Percentiles rank a stretch among this genome's conserved stretches.
These are phyloP conservation scores for Serranus cabrilla DNA, from an alignment of 2,797 vertebrate species.

Conservation along the genomic window DNA sequence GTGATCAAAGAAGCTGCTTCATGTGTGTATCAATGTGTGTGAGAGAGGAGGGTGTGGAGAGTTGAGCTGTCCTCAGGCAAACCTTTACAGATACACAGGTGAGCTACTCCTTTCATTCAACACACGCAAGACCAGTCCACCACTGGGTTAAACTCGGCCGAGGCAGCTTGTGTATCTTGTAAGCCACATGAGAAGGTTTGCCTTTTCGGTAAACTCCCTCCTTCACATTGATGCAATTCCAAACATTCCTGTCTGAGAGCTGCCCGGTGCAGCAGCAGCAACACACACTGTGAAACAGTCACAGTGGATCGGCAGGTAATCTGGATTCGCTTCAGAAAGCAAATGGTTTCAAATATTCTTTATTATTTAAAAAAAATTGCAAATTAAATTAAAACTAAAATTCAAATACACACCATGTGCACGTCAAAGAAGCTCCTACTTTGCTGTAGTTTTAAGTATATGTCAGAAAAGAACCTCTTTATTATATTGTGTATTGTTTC, in stretches of 20 bases:
- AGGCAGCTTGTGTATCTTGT: background rate
- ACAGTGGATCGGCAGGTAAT: background rate
- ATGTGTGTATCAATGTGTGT: background rate
- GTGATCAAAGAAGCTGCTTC: background rate
- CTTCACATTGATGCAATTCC: slow-evolving; percentile 30
- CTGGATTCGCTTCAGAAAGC: background rate
- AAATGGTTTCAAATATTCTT: background rate
- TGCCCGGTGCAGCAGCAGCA: background rate
- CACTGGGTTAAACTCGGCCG: no score
- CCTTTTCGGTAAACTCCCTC: background rate
- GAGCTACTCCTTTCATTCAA: background rate
- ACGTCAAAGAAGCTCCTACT: no score
- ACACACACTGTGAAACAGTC: background rate
- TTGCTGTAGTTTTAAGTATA: no score
- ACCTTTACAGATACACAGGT: background rate
- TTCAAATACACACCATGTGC: no score
- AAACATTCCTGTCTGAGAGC: slow-evolving; percentile 31
- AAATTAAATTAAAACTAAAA: no score
- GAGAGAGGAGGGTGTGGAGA: background rate
- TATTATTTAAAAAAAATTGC: no score
- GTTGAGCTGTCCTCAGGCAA: background rate
- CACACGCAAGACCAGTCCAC: background rate
- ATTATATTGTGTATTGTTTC: background rate
- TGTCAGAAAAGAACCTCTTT: background rate
- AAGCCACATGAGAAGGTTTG: background rate